Conservation (phyloP, 2,888 invertebrate genomes). For the Proisotoma minuta region DNA sequence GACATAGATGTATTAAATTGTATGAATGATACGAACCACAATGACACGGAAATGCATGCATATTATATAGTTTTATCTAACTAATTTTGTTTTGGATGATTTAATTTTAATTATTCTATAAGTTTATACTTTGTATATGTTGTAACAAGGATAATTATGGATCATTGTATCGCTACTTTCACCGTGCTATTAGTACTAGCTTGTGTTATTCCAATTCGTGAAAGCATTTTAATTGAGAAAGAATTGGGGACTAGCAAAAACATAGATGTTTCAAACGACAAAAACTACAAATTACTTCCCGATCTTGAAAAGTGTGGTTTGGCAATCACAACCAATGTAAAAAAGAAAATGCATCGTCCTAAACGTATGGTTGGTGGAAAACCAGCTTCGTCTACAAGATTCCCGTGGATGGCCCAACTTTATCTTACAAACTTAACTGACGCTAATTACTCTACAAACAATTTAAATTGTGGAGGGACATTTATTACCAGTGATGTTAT, state of each 20-base stretch:
- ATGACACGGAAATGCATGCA: not conserved
- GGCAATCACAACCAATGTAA: not conserved
- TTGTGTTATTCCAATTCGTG: too few species aligned
- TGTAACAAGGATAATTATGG: too few species aligned
- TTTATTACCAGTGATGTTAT: constrained; percentile 23
- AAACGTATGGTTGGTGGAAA: constrained; percentile 35
- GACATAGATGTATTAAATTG: too few species aligned
- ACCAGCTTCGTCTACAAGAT: constrained; percentile 8
- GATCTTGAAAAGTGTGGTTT: constrained; percentile 6
- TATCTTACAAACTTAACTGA: constrained; percentile 20
- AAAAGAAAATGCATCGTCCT: too few species aligned
- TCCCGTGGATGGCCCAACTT: constrained; percentile 37
- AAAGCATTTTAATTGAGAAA: not conserved
- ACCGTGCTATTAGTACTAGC: not conserved
- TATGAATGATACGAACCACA: not conserved
- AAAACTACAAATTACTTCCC: constrained; percentile 6
- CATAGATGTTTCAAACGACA: not conserved
- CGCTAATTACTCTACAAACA: constrained; percentile 7
- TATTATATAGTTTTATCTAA: too few species aligned
- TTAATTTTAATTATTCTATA: too few species aligned
- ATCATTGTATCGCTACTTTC: too few species aligned
- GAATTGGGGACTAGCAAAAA: not conserved
- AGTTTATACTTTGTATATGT: too few species aligned
- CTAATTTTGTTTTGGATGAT: too few species aligned
- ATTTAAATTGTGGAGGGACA: constrained; percentile 33